phyloP scores from a whole-genome alignment of 2,797 vertebrate species.

The Peromyscus attwateri region DNA sequence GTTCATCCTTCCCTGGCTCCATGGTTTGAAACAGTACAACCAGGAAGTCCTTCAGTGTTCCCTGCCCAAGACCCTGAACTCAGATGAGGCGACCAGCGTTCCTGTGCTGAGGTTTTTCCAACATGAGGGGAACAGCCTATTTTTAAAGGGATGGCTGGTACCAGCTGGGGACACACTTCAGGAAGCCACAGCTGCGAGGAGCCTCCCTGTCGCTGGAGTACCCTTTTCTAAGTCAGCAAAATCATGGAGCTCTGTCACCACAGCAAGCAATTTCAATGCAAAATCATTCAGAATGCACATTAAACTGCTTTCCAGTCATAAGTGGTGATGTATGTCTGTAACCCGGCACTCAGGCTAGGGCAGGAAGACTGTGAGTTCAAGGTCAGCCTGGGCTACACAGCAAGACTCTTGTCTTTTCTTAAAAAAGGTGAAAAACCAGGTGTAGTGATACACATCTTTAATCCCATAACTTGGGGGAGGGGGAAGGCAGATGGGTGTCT shows the following conservation, averaged over 20 bases:
- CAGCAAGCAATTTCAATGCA: not conserved
- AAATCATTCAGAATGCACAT: not conserved
- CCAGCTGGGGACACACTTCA: not conserved
- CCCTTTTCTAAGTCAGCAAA: not conserved
- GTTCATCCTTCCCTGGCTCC: not conserved
- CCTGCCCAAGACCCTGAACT: not conserved
- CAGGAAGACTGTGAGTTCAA: not conserved
- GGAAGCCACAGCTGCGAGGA: not conserved
- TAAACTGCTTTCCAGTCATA: not conserved
- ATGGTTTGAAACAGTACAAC: not conserved
- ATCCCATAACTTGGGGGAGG: not conserved
- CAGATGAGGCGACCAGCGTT: fast-evolving
- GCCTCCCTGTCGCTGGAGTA: not conserved
- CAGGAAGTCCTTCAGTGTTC: not conserved
- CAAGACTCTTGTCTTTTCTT: not conserved
- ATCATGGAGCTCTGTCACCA: not conserved
- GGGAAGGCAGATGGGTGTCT: not conserved
- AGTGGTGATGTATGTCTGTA: not conserved
- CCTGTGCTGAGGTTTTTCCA: not conserved
- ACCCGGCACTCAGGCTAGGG: not conserved
- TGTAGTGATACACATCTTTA: not conserved
- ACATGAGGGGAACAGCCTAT: not conserved
- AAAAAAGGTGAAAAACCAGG: not conserved
- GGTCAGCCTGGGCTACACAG: not conserved
- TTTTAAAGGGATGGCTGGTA: not conserved